These are phyloP conservation scores for Beaufortia kweichowensis DNA, from an alignment of 2,113 vertebrate species.

Conservation along the genomic window DNA sequence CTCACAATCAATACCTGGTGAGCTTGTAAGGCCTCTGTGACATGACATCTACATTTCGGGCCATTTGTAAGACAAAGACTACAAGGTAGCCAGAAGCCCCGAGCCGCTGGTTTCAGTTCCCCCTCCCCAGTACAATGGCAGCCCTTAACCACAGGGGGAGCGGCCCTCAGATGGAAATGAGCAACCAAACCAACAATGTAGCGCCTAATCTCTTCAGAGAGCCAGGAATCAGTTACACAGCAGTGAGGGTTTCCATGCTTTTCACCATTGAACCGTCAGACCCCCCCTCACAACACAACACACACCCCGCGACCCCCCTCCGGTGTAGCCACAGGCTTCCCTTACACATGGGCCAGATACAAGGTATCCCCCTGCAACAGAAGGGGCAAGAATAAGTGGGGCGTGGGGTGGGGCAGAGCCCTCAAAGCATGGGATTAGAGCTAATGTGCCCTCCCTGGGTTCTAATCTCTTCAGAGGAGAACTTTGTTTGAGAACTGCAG, in stretches of 20 bases:
- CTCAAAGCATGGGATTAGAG: slow-evolving; percentile 84
- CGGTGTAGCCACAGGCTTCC: slow-evolving; percentile 71
- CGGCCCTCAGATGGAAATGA: slow-evolving; percentile 82
- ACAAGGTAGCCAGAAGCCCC: slow-evolving; percentile 77
- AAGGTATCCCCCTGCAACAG: slow-evolving; percentile 64
- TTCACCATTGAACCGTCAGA: slow-evolving; percentile 73
- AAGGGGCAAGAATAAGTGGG: slow-evolving; percentile 75
- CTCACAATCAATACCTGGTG: slow-evolving; percentile 71
- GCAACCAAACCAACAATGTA: slow-evolving; percentile 80
- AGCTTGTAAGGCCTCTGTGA: slow-evolving; percentile 78
- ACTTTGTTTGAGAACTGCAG: slow-evolving; percentile 81
- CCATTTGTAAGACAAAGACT: slow-evolving; percentile 81
- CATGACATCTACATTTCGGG: slow-evolving; percentile 82
- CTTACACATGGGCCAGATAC: slow-evolving; percentile 69
- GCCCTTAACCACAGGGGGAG: slow-evolving; percentile 70
- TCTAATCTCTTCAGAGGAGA: slow-evolving; percentile 83
- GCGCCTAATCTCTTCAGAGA: slow-evolving; percentile 82
- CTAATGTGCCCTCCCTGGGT: slow-evolving; percentile 84
- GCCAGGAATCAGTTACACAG: slow-evolving; percentile 80
- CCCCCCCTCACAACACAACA: slow-evolving; percentile 53
- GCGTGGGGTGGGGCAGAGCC: slow-evolving; percentile 62
- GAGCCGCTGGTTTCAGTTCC: slow-evolving; percentile 67
- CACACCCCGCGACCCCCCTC: slow-evolving; percentile 60
- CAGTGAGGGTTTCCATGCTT: slow-evolving; percentile 75
- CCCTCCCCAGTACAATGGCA: slow-evolving; percentile 66